Evolutionary conservation across 2,888 invertebrate species (phyloP).

Genomic region (Sylvicola fuscatus): DNA sequence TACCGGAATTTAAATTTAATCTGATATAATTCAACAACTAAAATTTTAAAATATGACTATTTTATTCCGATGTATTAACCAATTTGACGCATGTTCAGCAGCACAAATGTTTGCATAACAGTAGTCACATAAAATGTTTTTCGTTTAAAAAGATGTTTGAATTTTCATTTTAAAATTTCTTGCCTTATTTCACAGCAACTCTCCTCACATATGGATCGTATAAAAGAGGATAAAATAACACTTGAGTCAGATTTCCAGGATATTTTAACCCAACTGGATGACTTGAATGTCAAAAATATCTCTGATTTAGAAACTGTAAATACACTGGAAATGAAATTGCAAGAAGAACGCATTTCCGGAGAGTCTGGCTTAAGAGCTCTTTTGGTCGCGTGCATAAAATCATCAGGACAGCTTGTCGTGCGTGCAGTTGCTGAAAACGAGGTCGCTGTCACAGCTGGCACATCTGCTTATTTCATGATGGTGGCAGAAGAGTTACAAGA

Average conservation of each 20-base stretch:
- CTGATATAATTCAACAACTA: too few relatives aligned
- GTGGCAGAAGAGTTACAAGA: conserved; percentile 13
- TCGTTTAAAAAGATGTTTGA: too few relatives aligned
- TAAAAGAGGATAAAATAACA: conserved; percentile 19
- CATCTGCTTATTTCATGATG: conserved; percentile 13
- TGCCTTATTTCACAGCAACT: conserved; percentile 28
- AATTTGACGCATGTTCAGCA: too few relatives aligned
- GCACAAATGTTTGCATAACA: too few relatives aligned
- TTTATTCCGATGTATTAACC: too few relatives aligned
- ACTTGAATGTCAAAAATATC: conserved; percentile 28
- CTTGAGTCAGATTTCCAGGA: conserved; percentile 38
- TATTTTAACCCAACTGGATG: conserved; percentile 42
- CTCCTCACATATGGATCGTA: conserved; percentile 40
- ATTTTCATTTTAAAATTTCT: too few relatives aligned
- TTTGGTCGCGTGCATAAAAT: conserved; percentile 12
- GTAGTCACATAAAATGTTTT: too few relatives aligned
- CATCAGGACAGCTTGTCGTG: conserved; percentile 11
- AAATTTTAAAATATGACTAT: too few relatives aligned
- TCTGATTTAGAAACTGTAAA: conserved; percentile 2
- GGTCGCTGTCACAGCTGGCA: conserved; percentile 10
- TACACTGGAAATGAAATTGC: conserved; percentile 14
- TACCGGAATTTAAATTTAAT: too few relatives aligned
- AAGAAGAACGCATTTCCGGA: conserved; percentile 16
- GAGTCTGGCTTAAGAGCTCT: conserved; percentile 15
- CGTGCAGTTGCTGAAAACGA: conserved; percentile 12